Percentiles rank a stretch among this genome's conserved stretches.
These are phyloP conservation scores for Nasonia longicornis DNA, from an alignment of 1,140 invertebrate genomes.

Conservation along the genomic window DNA sequence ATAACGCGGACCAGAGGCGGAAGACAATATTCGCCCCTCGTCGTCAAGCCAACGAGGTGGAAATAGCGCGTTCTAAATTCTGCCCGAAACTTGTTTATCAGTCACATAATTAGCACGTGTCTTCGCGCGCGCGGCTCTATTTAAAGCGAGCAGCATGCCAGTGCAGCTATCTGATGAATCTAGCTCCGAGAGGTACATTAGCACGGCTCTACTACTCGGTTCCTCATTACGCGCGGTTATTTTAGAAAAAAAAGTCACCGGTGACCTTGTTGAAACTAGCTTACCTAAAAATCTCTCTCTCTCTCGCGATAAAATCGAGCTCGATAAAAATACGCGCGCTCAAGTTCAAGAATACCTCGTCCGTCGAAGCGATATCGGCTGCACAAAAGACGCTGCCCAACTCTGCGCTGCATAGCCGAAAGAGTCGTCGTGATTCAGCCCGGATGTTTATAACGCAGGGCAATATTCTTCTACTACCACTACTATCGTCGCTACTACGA, in stretches of 20 bases:
- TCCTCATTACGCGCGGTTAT: too few species aligned
- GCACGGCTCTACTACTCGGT: too few species aligned
- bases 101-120: background rate
- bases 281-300: too few species aligned
- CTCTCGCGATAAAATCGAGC: too few species aligned
- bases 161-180: background rate
- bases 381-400: background rate
- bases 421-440: conserved; percentile 16
- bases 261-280: too few species aligned
- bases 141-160: background rate
- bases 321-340: too few species aligned
- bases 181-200: background rate
- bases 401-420: background rate
- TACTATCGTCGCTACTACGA: too few species aligned
- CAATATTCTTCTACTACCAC: background rate
- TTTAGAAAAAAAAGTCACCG: too few species aligned
- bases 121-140: background rate
- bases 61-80: background rate
- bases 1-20: background rate
- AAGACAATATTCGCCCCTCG: background rate
- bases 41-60: background rate
- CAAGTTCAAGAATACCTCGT: too few species aligned
- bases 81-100: background rate
- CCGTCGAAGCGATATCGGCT: too few species aligned
- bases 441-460: conserved; percentile 9